Evolutionary conservation across 1,140 invertebrate species (phyloP).

Genomic region (Tribolium madens): DNA sequence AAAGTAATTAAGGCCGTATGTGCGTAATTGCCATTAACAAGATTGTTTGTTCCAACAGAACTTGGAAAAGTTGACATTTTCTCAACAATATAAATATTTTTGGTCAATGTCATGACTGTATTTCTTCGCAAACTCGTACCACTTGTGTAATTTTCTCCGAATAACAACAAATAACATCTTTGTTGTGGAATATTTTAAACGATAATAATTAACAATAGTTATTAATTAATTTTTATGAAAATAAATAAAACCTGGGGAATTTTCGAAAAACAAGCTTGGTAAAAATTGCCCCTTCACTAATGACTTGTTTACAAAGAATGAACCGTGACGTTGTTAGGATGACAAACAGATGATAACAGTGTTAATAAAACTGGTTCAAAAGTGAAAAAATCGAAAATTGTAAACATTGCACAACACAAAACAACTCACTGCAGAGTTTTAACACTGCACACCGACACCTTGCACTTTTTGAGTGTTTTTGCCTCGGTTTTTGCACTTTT

Average conservation of each 20-base stretch:
- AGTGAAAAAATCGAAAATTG: constrained; percentile 3
- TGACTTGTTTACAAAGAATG: constrained; percentile 24
- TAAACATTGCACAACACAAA: constrained; percentile 9
- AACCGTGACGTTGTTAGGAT: constrained; percentile 5
- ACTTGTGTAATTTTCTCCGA: not conserved
- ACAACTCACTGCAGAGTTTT: not conserved
- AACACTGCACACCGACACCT: not conserved
- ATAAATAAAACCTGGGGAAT: too few species aligned
- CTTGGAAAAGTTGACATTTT: too few species aligned
- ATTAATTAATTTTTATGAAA: too few species aligned
- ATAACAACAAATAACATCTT: not conserved
- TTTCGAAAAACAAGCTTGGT: too few species aligned
- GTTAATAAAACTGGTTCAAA: not conserved
- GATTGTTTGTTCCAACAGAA: too few species aligned
- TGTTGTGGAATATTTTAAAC: not conserved
- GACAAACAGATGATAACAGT: constrained; percentile 16
- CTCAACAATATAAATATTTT: too few species aligned
- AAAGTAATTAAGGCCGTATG: too few species aligned
- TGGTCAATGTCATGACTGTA: too few species aligned
- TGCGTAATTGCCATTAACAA: too few species aligned
- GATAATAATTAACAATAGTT: not conserved
- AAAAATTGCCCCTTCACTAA: not conserved
- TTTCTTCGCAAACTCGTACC: not conserved
- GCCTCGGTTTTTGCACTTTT: not conserved
- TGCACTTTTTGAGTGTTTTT: not conserved